These are phyloP conservation scores for Clavelina lepadiformis DNA, from an alignment of 23 tunicate species.

Conservation along the genomic window DNA sequence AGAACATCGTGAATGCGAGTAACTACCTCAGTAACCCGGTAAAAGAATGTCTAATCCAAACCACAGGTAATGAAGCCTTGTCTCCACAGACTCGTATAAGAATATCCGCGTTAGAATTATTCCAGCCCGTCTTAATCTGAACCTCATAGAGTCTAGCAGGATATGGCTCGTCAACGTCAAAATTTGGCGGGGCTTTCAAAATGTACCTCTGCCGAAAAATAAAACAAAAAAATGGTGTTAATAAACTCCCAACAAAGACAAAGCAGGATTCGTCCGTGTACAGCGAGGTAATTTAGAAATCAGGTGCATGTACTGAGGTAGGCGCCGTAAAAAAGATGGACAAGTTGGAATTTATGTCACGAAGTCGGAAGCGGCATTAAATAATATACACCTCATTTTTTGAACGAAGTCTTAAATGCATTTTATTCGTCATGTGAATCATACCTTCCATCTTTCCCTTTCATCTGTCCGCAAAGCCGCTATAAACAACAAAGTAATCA, in stretches of 20 bases:
- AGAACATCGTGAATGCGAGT: no score
- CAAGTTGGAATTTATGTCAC: no score
- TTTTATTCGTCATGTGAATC: no score
- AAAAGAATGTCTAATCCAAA: constrained; percentile 64
- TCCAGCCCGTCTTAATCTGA: constrained; percentile 39
- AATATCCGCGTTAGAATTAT: constrained; percentile 48
- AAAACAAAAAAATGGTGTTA: not conserved
- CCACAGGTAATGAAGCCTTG: constrained; percentile 17
- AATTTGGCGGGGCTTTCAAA: constrained; percentile 21
- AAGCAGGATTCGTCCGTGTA: no score
- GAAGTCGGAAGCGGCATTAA: no score
- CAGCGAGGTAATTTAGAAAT: no score
- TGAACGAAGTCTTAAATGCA: no score
- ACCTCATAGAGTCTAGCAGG: constrained; percentile 34
- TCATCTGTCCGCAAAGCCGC: constrained; percentile 20
- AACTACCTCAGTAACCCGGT: constrained; percentile 51
- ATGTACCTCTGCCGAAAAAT: constrained; percentile 50
- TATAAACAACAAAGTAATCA: constrained; percentile 1
- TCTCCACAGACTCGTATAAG: constrained; percentile 33
- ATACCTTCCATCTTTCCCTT: constrained; percentile 80
- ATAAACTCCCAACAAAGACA: no score
- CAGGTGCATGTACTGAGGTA: no score
- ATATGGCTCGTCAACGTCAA: not conserved
- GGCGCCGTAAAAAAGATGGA: no score
- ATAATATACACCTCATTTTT: no score